A percentile compares a stretch with the other conserved stretches of the same genome.
phyloP scores from a whole-genome alignment of 1,140 invertebrate species.

The Caenorhabditis elegans region WBcel235 BX284602.5:10619001-10619500 shows the following conservation, averaged over 20 bases:
- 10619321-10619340: slow-evolving; percentile 43
- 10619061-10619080: neutral
- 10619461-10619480: neutral
- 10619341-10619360: slow-evolving; percentile 44
- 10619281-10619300: slow-evolving; percentile 6
- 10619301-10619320: neutral
- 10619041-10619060: neutral
- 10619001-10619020: slow-evolving; percentile 36
- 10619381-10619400: slow-evolving; percentile 31
- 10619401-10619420: slow-evolving; percentile 34
- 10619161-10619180: no score
- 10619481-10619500: neutral
- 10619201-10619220: no score
- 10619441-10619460: no score
- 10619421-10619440: neutral
- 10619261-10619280: neutral
- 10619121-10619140: no score
- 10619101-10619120: no score
- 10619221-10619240: neutral
- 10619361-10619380: slow-evolving; percentile 6
- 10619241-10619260: neutral
- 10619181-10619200: no score
- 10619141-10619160: no score
- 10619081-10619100: no score
- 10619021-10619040: slow-evolving; percentile 25